phyloP scores from a whole-genome alignment of 2,113 vertebrate genomes.

The Amazona vittata region DNA sequence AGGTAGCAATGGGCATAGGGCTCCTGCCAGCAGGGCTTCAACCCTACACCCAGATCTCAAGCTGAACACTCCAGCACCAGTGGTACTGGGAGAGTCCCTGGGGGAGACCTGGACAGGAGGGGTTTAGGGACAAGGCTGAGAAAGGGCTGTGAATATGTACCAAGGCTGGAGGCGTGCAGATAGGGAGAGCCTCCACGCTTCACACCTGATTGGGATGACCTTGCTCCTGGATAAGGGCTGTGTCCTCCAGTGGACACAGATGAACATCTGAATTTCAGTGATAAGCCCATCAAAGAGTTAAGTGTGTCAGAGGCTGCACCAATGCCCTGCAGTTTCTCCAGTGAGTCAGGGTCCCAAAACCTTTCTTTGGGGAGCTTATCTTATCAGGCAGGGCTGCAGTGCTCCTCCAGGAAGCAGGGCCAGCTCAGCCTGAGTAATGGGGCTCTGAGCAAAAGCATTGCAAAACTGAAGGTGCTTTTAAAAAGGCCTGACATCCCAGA shows the following conservation, averaged over 20 bases:
- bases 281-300: slow-evolving; percentile 62
- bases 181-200: neutral
- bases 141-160: neutral
- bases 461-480: slow-evolving; percentile 54
- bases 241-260: neutral
- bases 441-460: slow-evolving; percentile 38
- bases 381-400: slow-evolving; percentile 60
- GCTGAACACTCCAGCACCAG: neutral
- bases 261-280: slow-evolving; percentile 7
- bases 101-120: neutral
- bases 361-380: slow-evolving; percentile 67
- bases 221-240: slow-evolving; percentile 43
- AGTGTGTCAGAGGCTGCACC: slow-evolving; percentile 29
- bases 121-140: neutral
- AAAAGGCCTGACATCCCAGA: neutral
- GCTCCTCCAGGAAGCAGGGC: neutral
- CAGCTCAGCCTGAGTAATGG: slow-evolving; percentile 62
- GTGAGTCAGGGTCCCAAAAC: slow-evolving; percentile 64
- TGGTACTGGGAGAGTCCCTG: neutral
- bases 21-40: neutral
- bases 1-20: neutral
- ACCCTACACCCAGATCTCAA: neutral
- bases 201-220: slow-evolving; percentile 49
- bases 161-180: neutral
- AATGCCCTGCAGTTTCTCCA: slow-evolving; percentile 16